These are phyloP conservation scores for Phrynosoma platyrhinos DNA, from an alignment of 2,113 vertebrate species.

Conservation along the genomic window DNA sequence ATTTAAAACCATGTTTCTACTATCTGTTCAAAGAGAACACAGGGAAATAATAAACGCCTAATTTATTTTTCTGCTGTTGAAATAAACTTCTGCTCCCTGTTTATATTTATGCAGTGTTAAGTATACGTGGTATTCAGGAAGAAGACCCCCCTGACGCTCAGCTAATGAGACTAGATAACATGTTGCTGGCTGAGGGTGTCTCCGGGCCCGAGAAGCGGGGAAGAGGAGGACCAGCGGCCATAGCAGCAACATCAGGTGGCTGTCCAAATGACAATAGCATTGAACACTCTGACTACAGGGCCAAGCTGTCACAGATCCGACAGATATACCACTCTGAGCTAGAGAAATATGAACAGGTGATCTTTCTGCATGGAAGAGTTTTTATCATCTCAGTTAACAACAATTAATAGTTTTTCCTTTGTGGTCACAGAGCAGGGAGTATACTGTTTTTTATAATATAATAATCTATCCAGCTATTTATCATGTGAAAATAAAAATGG, in stretches of 20 bases:
- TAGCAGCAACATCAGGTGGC: constrained; percentile 87
- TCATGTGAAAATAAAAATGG: constrained; percentile 15
- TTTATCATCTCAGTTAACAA: constrained; percentile 67
- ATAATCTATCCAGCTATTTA: constrained; percentile 6
- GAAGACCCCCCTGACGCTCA: constrained; percentile 89
- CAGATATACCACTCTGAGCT: constrained; percentile 93
- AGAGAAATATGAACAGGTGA: constrained; percentile 94
- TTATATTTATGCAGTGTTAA: constrained; percentile 81
- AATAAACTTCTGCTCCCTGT: constrained; percentile 39
- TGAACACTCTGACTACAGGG: constrained; percentile 92
- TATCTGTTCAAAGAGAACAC: not conserved
- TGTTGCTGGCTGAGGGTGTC: constrained; percentile 90
- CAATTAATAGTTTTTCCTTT: constrained; percentile 55
- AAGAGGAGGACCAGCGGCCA: constrained; percentile 83
- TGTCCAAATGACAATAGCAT: constrained; percentile 90
- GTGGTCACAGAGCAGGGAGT: constrained; percentile 43
- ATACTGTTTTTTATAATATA: constrained; percentile 20
- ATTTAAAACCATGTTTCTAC: not conserved
- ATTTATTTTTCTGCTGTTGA: not conserved
- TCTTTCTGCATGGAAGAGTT: constrained; percentile 76
- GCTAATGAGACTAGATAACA: constrained; percentile 90
- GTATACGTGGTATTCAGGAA: constrained; percentile 86
- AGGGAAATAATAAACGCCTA: not conserved
- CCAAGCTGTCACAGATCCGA: constrained; percentile 91
- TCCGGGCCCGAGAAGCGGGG: constrained; percentile 88